A percentile compares a stretch with the other conserved stretches of the same genome.
Conservation (phyloP, 2,888 invertebrate genomes). For the Glaucopsyche alexis region DNA sequence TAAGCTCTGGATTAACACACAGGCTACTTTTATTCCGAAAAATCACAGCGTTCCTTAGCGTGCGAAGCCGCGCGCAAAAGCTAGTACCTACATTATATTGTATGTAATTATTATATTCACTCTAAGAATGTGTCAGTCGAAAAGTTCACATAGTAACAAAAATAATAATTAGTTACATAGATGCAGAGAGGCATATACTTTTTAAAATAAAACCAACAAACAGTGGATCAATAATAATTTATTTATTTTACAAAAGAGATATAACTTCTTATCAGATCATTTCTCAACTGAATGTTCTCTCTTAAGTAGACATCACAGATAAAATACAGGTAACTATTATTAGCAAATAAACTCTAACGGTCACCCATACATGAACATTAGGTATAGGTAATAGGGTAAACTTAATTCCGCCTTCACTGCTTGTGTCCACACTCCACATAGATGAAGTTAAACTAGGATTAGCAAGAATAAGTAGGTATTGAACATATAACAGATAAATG, state of each 20-base stretch:
- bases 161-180: no score
- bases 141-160: no score
- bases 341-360: constrained; percentile 54
- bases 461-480: not conserved
- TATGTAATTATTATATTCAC: no score
- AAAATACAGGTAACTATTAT: constrained; percentile 73
- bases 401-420: not conserved
- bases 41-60: no score
- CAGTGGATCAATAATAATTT: constrained; percentile 55
- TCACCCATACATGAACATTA: not conserved
- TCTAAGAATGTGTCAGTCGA: no score
- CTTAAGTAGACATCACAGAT: constrained; percentile 77
- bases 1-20: no score
- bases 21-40: no score
- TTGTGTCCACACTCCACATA: not conserved
- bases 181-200: no score
- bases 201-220: constrained; percentile 40
- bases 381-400: not conserved
- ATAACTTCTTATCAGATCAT: constrained; percentile 61
- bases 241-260: constrained; percentile 68
- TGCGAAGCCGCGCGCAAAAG: no score
- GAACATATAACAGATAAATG: no score
- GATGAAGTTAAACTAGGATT: not conserved
- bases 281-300: constrained; percentile 55
- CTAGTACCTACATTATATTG: no score